Conservation (phyloP, 1,140 invertebrate species). For the Stegodyphus mimosarum region DNA sequence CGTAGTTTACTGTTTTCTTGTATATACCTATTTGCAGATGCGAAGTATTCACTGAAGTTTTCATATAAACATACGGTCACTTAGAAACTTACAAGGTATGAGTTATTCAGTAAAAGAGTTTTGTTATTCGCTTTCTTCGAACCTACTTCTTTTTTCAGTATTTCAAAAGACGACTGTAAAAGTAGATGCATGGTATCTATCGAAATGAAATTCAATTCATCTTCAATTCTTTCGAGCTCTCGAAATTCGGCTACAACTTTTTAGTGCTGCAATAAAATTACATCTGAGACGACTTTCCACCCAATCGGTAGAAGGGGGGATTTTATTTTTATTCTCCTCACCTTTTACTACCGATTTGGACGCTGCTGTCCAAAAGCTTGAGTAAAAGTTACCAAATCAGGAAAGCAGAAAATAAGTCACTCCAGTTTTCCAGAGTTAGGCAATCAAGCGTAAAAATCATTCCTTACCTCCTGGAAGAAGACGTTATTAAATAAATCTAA, state of each 20-base stretch:
- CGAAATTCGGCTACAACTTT: conserved; percentile 20
- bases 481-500: conserved; percentile 50
- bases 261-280: conserved; percentile 22
- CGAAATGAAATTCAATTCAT: too few relatives aligned
- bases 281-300: conserved; percentile 1
- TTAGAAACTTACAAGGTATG: too few relatives aligned
- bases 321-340: conserved; percentile 7
- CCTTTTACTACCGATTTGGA: not conserved
- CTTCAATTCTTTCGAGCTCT: too few relatives aligned
- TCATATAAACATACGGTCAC: too few relatives aligned
- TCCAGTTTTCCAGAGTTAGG: not conserved
- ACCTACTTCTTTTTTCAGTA: too few relatives aligned
- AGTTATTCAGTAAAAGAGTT: too few relatives aligned
- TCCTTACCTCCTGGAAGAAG: conserved; percentile 11
- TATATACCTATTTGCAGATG: too few relatives aligned
- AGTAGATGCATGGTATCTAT: too few relatives aligned
- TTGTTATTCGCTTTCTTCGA: too few relatives aligned
- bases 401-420: conserved; percentile 13
- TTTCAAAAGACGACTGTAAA: too few relatives aligned
- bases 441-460: conserved; percentile 37
- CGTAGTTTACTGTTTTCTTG: too few relatives aligned
- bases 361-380: not conserved
- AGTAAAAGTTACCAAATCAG: conserved; percentile 17
- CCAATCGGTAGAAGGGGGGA: conserved; percentile 3
- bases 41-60: too few relatives aligned